Conservation (phyloP, 1,140 invertebrate species). For the Oryctes rhinoceros region DNA sequence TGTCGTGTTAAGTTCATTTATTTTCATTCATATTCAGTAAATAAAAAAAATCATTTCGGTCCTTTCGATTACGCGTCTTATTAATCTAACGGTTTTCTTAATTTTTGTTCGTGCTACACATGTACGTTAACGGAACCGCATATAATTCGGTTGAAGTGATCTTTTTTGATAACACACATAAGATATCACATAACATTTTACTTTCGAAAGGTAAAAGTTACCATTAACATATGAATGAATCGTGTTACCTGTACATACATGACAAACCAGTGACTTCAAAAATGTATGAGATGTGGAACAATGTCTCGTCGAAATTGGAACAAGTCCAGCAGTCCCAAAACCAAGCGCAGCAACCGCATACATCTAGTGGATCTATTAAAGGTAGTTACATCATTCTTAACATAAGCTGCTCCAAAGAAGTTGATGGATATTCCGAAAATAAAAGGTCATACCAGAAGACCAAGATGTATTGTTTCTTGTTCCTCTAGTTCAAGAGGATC, state of each 20-base stretch:
- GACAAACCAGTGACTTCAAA: slow-evolving; percentile 61
- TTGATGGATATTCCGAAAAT: no score
- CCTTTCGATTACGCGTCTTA: neutral
- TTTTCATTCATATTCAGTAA: neutral
- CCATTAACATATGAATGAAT: slow-evolving; percentile 38
- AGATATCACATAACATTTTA: neutral
- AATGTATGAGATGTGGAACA: slow-evolving; percentile 90
- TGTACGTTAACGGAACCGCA: neutral
- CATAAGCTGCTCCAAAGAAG: neutral
- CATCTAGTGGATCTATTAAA: slow-evolving; percentile 85
- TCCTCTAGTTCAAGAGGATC: no score
- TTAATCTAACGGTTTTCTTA: neutral
- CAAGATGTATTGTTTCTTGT: no score
- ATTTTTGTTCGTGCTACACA: neutral
- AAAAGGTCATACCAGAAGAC: no score
- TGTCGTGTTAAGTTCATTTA: slow-evolving; percentile 18
- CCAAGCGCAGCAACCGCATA: slow-evolving; percentile 76
- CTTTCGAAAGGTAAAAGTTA: neutral
- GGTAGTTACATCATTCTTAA: slow-evolving; percentile 65
- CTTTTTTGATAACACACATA: neutral
- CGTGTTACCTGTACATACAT: slow-evolving; percentile 33
- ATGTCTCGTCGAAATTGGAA: slow-evolving; percentile 82
- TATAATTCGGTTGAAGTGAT: neutral
- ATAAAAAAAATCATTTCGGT: neutral
- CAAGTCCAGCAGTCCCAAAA: slow-evolving; percentile 71